These are phyloP conservation scores for Bombus waltoni DNA, from an alignment of 1,140 invertebrate genomes.

Conservation along the genomic window DNA sequence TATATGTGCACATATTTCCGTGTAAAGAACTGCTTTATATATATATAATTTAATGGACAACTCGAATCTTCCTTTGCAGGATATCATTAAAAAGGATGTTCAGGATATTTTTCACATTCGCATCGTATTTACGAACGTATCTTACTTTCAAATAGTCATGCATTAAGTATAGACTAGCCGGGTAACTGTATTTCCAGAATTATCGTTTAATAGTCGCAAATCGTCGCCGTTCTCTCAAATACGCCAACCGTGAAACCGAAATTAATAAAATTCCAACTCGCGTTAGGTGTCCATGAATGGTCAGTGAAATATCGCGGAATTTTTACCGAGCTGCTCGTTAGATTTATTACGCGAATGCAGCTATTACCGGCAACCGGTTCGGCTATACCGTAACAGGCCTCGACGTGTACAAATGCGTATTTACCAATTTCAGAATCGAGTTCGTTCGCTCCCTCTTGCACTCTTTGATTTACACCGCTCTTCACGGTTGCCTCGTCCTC, in stretches of 20 bases:
- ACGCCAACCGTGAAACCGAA: neutral
- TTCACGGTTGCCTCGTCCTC: neutral
- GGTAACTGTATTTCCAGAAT: too few relatives aligned
- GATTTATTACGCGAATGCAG: neutral
- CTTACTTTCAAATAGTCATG: too few relatives aligned
- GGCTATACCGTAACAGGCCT: neutral
- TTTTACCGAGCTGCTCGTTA: neutral
- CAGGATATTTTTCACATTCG: too few relatives aligned
- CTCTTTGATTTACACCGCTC: constrained; percentile 4
- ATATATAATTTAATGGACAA: too few relatives aligned
- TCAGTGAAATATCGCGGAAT: constrained; percentile 1
- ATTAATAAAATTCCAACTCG: neutral
- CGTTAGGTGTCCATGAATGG: too few relatives aligned
- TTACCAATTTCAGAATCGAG: constrained; percentile 14
- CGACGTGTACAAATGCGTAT: constrained; percentile 10
- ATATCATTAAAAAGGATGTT: too few relatives aligned
- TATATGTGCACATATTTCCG: too few relatives aligned
- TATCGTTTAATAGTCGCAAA: neutral
- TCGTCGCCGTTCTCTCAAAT: neutral
- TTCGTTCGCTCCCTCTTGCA: neutral
- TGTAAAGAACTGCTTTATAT: too few relatives aligned
- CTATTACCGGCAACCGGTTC: neutral
- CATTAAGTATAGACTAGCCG: too few relatives aligned
- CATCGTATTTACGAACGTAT: too few relatives aligned
- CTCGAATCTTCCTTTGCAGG: too few relatives aligned